phyloP scores from a whole-genome alignment of 2,113 vertebrate species.

The Pseudonaja textilis region DNA sequence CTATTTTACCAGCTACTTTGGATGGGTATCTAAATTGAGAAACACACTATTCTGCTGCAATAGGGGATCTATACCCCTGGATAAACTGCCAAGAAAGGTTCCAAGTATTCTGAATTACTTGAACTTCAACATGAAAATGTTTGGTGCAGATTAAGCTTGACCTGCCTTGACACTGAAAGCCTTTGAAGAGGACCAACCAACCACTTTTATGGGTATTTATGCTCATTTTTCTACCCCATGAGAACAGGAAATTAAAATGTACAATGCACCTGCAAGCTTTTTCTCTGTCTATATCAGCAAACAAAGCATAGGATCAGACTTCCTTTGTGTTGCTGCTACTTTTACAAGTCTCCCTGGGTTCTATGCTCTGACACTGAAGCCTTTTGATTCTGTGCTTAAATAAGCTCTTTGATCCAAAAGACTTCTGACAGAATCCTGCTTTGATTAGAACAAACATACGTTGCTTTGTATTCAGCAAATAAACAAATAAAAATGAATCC shows the following conservation, averaged over 20 bases:
- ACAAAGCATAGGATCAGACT: slow-evolving; percentile 14
- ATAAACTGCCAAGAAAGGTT: background rate
- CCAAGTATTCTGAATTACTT: background rate
- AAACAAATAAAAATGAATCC: slow-evolving; percentile 8
- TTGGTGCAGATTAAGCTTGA: background rate
- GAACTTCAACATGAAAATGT: background rate
- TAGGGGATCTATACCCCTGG: background rate
- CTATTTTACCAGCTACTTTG: background rate
- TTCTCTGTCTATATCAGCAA: slow-evolving; percentile 14
- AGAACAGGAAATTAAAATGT: slow-evolving; percentile 14
- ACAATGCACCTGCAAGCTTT: slow-evolving; percentile 13
- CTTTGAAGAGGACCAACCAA: slow-evolving; percentile 3
- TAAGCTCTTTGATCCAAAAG: slow-evolving; percentile 2
- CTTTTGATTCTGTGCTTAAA: slow-evolving; percentile 20
- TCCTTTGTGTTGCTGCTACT: slow-evolving; percentile 4
- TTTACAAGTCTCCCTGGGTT: slow-evolving; percentile 10
- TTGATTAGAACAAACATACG: slow-evolving; percentile 18
- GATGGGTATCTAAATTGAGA: background rate
- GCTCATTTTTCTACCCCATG: background rate
- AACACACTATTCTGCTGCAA: background rate
- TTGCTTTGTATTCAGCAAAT: background rate
- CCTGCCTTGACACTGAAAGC: slow-evolving; percentile 2
- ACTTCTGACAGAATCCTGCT: slow-evolving; percentile 22
- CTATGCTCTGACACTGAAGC: slow-evolving; percentile 10
- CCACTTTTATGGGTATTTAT: background rate